A percentile compares a stretch with the other conserved stretches of the same genome.
These are phyloP conservation scores for Meliscaeva auricollis DNA, from an alignment of 2,888 invertebrate genomes.

Conservation along the genomic window DNA sequence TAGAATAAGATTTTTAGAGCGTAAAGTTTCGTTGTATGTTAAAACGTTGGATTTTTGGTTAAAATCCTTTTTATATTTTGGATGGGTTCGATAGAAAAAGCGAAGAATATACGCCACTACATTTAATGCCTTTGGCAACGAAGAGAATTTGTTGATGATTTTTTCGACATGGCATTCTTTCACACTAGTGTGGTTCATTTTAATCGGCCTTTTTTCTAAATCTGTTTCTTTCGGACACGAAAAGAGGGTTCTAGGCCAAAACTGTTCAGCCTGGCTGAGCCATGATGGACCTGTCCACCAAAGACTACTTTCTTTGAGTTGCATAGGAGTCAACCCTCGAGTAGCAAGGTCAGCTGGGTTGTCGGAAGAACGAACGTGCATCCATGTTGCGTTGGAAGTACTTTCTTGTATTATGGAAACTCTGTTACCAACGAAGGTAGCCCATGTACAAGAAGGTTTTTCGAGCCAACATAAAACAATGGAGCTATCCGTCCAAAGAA, in stretches of 20 bases:
- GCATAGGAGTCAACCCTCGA: constrained; percentile 16
- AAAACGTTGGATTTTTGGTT: background rate
- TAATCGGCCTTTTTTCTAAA: background rate
- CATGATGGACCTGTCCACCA: constrained; percentile 20
- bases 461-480: constrained; percentile 32
- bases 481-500: constrained; percentile 26
- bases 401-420: constrained; percentile 14
- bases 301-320: constrained; percentile 26
- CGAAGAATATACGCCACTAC: constrained; percentile 2
- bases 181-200: background rate
- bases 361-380: constrained; percentile 24
- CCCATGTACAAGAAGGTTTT: constrained; percentile 31
- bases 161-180: background rate
- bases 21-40: background rate
- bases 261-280: background rate
- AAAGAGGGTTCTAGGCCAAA: constrained; percentile 22
- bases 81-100: constrained; percentile 14
- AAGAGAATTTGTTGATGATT: constrained; percentile 3
- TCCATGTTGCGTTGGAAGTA: constrained; percentile 27
- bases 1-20: background rate
- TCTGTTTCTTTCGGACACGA: background rate
- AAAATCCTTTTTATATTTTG: background rate
- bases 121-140: constrained; percentile 9
- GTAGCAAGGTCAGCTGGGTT: constrained; percentile 22
- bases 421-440: constrained; percentile 28